Conservation (phyloP, 2,113 vertebrate species). For the Beaufortia kweichowensis region DNA sequence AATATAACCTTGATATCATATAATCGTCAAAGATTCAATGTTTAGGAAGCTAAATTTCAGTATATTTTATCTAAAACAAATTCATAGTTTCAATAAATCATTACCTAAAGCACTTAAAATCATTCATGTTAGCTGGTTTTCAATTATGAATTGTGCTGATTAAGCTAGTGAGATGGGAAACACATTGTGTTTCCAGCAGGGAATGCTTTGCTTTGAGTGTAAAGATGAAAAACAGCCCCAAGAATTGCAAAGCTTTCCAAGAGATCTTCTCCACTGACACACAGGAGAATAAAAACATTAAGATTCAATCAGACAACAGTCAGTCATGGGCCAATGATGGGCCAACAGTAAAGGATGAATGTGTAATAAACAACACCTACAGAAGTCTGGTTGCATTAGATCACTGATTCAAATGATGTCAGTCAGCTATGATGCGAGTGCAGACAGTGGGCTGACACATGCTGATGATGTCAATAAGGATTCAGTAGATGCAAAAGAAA, state of each 20-base stretch:
- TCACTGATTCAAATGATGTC: slow-evolving; percentile 2
- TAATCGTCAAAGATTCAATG: no score
- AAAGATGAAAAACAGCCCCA: no score
- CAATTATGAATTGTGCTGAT: no score
- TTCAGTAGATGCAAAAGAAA: slow-evolving; percentile 12
- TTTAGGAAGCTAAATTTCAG: no score
- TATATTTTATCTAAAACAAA: no score
- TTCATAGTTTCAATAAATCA: no score
- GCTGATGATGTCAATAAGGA: slow-evolving; percentile 21
- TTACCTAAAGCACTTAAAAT: no score
- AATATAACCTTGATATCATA: no score
- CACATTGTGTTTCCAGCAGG: no score
- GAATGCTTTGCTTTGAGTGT: no score
- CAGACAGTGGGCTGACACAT: background rate
- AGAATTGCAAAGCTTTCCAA: background rate
- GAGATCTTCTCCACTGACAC: background rate
- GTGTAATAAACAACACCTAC: background rate
- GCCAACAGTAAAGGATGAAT: background rate
- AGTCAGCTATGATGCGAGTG: background rate
- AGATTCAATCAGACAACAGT: background rate
- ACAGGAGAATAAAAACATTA: background rate
- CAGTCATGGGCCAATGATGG: background rate
- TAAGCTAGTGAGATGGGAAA: no score
- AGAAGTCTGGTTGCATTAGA: background rate
- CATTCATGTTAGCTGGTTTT: no score